phyloP scores from a whole-genome alignment of 2,797 vertebrate species.

The Rhynchonycteris naso region DNA sequence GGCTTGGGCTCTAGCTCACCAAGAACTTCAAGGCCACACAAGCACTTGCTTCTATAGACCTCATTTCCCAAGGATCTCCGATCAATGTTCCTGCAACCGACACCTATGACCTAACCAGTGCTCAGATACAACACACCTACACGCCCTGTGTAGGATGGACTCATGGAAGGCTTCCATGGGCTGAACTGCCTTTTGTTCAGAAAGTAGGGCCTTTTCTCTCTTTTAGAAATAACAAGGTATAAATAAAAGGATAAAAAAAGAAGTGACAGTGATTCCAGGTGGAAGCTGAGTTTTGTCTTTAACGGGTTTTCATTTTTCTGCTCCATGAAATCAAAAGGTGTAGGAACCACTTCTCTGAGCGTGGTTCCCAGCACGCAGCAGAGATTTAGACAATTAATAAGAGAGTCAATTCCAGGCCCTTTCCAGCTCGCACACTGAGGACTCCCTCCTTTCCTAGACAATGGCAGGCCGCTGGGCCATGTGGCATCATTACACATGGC shows the following conservation, averaged over 20 bases:
- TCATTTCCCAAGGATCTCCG: neutral
- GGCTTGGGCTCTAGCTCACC: neutral
- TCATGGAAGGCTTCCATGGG: neutral
- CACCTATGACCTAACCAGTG: too few relatives aligned
- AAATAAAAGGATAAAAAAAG: neutral
- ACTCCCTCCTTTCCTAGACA: neutral
- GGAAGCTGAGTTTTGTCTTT: neutral
- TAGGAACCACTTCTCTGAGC: too few relatives aligned
- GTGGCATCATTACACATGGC: neutral
- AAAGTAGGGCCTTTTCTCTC: neutral
- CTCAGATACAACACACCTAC: neutral
- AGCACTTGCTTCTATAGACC: neutral
- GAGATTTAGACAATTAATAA: neutral
- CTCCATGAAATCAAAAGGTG: neutral
- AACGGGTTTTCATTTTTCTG: neutral
- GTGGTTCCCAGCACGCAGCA: neutral
- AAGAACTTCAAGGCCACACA: neutral
- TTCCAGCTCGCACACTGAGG: fast-evolving
- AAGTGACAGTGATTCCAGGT: neutral
- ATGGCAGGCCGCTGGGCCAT: neutral
- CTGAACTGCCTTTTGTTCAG: neutral
- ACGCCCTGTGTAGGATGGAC: fast-evolving
- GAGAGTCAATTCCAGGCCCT: too few relatives aligned
- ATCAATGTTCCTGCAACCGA: neutral
- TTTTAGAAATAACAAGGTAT: neutral